A percentile compares a stretch with the other conserved stretches of the same genome.
Evolutionary conservation across 2,888 invertebrate genomes (phyloP).

Genomic region (Aspidiotus rigidus): DNA sequence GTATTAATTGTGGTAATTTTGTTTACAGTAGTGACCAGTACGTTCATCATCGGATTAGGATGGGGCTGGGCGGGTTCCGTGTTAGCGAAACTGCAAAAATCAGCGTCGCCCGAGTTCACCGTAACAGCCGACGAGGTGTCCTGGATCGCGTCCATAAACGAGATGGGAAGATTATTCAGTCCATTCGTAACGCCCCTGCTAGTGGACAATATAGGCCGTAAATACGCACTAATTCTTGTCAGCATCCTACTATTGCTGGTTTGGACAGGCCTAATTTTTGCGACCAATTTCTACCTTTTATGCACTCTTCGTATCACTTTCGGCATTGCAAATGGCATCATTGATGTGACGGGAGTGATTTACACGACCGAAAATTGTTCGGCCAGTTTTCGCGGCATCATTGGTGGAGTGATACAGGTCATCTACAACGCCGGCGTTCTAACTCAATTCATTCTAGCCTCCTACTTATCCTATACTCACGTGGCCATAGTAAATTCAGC

Average conservation of each 20-base stretch:
- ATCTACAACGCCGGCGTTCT: conserved; percentile 38
- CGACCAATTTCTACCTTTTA: conserved; percentile 20
- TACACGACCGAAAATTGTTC: conserved; percentile 38
- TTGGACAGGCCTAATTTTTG: conserved; percentile 5
- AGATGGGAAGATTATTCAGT: conserved; percentile 1
- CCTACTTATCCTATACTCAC: conserved; percentile 35
- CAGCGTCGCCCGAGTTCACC: background rate
- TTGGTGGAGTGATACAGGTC: conserved; percentile 37
- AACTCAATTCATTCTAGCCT: conserved; percentile 36
- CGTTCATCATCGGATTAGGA: conserved; percentile 9
- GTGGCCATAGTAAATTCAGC: conserved; percentile 35
- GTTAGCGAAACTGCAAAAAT: background rate
- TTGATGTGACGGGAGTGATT: conserved; percentile 36
- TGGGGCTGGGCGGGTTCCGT: conserved; percentile 12
- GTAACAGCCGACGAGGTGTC: conserved; percentile 8
- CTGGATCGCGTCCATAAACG: conserved; percentile 8
- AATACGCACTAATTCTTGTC: background rate
- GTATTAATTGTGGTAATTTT: too few relatives aligned
- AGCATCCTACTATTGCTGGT: background rate
- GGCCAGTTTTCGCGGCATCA: conserved; percentile 35
- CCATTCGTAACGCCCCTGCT: background rate
- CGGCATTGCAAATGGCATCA: conserved; percentile 37
- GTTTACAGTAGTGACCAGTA: too few relatives aligned
- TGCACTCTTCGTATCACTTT: conserved; percentile 36
- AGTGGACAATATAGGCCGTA: conserved; percentile 12